Evolutionary conservation across 2,797 vertebrate genomes (phyloP).

Genomic region (Chiroxiphia lanceolata): DNA sequence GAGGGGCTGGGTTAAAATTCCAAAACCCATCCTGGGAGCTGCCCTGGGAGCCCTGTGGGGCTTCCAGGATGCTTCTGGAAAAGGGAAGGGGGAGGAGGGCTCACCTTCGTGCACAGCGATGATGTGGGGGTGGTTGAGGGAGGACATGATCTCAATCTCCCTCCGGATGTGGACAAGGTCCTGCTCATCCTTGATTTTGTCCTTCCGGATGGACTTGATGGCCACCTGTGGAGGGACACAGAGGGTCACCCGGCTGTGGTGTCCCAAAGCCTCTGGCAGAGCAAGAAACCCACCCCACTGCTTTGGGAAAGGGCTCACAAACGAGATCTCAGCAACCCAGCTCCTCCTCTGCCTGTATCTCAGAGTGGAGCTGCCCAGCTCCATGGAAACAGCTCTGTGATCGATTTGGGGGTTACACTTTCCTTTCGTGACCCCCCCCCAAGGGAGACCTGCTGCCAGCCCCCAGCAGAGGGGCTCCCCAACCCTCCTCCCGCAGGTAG

Average conservation of each 20-base stretch:
- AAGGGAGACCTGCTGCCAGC: neutral
- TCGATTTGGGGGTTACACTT: rapidly evolving
- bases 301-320: neutral
- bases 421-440: too few species aligned
- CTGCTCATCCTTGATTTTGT: conserved; percentile 94
- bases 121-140: conserved; percentile 94
- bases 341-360: rapidly evolving
- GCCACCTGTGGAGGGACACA: conserved; percentile 81
- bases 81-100: neutral
- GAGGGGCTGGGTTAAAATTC: neutral
- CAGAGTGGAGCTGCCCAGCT: rapidly evolving
- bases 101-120: conserved; percentile 95
- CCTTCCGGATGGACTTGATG: conserved; percentile 95
- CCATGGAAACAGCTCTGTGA: neutral
- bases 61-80: rapidly evolving
- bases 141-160: conserved; percentile 98
- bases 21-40: neutral
- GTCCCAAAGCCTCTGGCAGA: neutral
- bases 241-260: neutral
- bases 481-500: neutral
- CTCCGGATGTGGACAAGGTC: conserved; percentile 93
- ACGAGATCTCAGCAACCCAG: rapidly evolving
- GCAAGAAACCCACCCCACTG: neutral
- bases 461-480: neutral
- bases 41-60: rapidly evolving